Evolutionary conservation across 1,140 invertebrate genomes (phyloP).

Genomic region (Dolichoris vasculosae): DNA sequence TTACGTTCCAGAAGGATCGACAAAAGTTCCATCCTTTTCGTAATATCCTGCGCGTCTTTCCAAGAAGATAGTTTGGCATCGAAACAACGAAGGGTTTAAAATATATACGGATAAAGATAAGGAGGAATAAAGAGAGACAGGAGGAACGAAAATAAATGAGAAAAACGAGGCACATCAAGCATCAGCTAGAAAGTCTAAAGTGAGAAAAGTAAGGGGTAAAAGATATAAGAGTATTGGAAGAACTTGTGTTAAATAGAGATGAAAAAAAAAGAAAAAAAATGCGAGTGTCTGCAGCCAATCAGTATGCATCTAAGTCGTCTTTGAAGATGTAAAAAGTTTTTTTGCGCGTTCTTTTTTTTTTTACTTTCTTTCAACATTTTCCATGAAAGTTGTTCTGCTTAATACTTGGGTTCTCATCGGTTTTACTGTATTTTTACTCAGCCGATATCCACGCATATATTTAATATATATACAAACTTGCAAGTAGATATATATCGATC

Average conservation of each 20-base stretch:
- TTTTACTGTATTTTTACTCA: background rate
- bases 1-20: background rate
- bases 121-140: background rate
- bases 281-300: background rate
- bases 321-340: background rate
- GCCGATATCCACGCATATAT: background rate
- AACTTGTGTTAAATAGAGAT: background rate
- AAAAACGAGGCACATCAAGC: background rate
- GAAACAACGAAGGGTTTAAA: slow-evolving; percentile 14
- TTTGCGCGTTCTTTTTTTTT: background rate
- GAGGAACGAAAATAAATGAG: background rate
- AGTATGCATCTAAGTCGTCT: background rate
- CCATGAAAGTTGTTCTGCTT: background rate
- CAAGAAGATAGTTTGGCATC: background rate
- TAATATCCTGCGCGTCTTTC: background rate
- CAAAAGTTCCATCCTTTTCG: slow-evolving; percentile 29
- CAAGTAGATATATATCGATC: too few relatives aligned
- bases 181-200: background rate
- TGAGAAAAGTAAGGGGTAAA: slow-evolving; percentile 5
- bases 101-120: background rate
- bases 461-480: background rate
- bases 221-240: background rate
- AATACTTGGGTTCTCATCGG: background rate
- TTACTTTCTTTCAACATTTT: background rate
- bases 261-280: background rate